Base-by-base conservation (phyloP, 2,888 invertebrate genomes). In the Dioctria linearis region DNA sequence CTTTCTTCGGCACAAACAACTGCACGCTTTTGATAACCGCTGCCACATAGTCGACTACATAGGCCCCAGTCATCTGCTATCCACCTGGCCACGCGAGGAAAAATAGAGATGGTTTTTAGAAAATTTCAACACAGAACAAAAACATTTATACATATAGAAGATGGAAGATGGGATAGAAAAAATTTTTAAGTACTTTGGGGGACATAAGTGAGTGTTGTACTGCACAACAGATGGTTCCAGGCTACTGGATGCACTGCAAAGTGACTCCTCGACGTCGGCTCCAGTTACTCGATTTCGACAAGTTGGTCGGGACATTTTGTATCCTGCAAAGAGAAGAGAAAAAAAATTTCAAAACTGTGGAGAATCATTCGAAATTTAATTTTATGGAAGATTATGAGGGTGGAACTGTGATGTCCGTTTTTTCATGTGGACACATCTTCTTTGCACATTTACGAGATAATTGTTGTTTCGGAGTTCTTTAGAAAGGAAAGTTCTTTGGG, bases 141-240 rank as follows among this genome's bases (percentile, higher is more conserved):
- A 25, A 75, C 57, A 65, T 75, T 63, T 40, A 63, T 66, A 54
- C 25, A 25, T 25, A 25, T 54, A 73, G 76, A 78, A 66, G 75
- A 61, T 63, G 2, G 25, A 1, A 25, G 25, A 25, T 0, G 25
- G 25, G 25, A 1, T 25, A 25, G 25, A 25, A 25, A 2, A 25
- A 25, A 25, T 1, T 25, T 0, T 59, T 57, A 49, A 76, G 75
- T 25, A 96, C 96, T 94, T 96, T 84, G 95, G 95, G 43, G 95
- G 95, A 88, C 96, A 97, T 67, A 94, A 94, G 87, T 95, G 95
- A 61, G 92, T 94, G 90, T 97, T 96, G 89, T 97, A 97, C 83
- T 94, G 92, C 54, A 95, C 93, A 65, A 95, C 93, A 76, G 94
- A 92, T 25, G 94, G 92, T 83, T 94, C 93, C 0, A 96, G 96